A percentile compares a stretch with the other conserved stretches of the same genome.
phyloP scores from a whole-genome alignment of 2,797 vertebrate species.

The Rhabdophis nuchalis region DNA sequence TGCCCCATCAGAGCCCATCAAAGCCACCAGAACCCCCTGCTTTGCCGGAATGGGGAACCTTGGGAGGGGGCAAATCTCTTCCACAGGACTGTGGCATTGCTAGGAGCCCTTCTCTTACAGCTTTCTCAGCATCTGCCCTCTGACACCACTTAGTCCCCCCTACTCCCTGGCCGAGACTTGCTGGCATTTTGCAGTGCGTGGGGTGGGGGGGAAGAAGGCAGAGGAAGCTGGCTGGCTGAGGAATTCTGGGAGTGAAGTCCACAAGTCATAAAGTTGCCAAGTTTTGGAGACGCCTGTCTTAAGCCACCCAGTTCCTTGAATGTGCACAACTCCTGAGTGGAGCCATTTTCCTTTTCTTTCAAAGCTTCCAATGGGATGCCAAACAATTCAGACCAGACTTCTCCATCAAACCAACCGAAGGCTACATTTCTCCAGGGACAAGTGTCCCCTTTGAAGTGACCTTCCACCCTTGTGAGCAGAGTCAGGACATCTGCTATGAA shows the following conservation, averaged over 20 bases:
- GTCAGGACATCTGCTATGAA: constrained; percentile 71
- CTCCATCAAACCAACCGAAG: constrained; percentile 76
- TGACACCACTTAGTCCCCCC: not conserved
- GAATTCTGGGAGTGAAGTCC: not conserved
- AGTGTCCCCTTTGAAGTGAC: constrained; percentile 77
- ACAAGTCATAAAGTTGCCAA: not conserved
- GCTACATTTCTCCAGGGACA: constrained; percentile 78
- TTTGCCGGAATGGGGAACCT: not conserved
- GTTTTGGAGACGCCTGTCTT: not conserved
- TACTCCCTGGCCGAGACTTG: no score
- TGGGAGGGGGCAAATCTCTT: not conserved
- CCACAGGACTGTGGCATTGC: not conserved
- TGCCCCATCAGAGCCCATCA: not conserved
- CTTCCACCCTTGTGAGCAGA: constrained; percentile 75
- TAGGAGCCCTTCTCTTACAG: not conserved
- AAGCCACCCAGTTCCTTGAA: not conserved
- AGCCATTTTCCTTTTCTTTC: not conserved
- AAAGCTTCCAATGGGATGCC: constrained; percentile 84
- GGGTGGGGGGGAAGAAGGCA: no score
- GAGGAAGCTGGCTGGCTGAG: not conserved
- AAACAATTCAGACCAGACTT: constrained; percentile 74
- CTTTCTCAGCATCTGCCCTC: not conserved
- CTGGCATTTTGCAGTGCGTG: not conserved
- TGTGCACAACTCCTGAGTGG: not conserved
- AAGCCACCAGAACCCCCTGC: not conserved